Base-by-base conservation (phyloP, 1,140 invertebrate genomes). In the Drosophila teissieri region DNA sequence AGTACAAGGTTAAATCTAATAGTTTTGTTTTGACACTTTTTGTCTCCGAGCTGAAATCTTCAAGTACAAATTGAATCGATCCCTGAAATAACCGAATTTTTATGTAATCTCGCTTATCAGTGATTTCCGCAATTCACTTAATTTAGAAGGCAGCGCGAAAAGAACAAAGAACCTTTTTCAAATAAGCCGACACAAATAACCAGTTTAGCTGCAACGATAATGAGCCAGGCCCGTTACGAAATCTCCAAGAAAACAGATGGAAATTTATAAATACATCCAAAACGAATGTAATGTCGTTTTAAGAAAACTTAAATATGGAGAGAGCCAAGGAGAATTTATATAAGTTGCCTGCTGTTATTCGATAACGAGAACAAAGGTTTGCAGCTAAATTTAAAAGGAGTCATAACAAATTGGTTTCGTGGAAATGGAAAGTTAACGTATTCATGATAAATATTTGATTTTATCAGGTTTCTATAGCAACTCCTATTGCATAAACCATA, bases 171-270 rank as follows among this genome's bases (percentile, higher is more conserved):
- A 12, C 11, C 51, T 55, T 70, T 69, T 70, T 70, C 64, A 55
- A 40, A 57, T 40, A 7, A 24, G 15, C 64, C 67, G 67, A 42
- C 44, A 12, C 22, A 19, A 19, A 61, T 55, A 74, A 74, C 72
- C n/a, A 63, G 72, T 64, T 74, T 51, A n/a, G 22, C 64, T 39
- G 42, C 37, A 34, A 3, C 51, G 37, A 40, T 56, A 69, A 70
- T 70, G 36, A 39, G 31, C 4, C 49, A 48, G 46, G 10, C 24
- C 56, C 48, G 42, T 39, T 62, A 48, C 22, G 58, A 46, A 37
- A 24, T 36, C 60, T 6, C 22, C 34, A 67, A 64, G 68, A 73
- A 74, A 74, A 74, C 72, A 74, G 58, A 74, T 74, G 72, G 51
- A 55, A 39, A 37, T 49, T 49, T 74, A 74, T 51, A 74, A 74